Evolutionary conservation across 1,140 invertebrate species (phyloP).

Genomic region (Phocides pigmalion): DNA sequence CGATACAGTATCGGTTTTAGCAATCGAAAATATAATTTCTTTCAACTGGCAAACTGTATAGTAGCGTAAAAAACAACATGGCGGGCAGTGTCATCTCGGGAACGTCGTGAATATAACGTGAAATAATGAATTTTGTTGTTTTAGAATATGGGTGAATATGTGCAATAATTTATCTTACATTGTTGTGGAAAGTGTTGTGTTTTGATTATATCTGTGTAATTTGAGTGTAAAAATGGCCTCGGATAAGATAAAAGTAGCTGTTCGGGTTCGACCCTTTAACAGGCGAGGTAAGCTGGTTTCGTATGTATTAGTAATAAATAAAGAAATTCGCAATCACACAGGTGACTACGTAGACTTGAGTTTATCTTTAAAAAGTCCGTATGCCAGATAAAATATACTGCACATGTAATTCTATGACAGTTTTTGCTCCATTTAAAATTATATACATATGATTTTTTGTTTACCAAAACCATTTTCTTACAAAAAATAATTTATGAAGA

Average conservation of each 20-base stretch:
- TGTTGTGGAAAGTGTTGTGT: constrained; percentile 80
- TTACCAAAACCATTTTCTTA: constrained; percentile 4
- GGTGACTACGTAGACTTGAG: constrained; percentile 59
- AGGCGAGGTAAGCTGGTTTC: constrained; percentile 92
- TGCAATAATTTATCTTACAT: constrained; percentile 78
- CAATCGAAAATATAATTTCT: background rate
- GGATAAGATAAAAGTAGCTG: constrained; percentile 98
- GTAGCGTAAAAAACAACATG: constrained; percentile 79
- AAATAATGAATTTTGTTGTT: constrained; percentile 84
- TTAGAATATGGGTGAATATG: constrained; percentile 84
- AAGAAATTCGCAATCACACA: constrained; percentile 70
- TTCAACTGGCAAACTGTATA: constrained; percentile 33
- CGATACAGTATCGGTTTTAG: background rate
- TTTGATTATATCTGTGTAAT: constrained; percentile 77
- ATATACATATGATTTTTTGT: constrained; percentile 2
- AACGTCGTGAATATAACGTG: constrained; percentile 79
- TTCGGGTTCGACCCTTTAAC: constrained; percentile 97
- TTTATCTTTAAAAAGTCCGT: constrained; percentile 52
- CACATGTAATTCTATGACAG: constrained; percentile 12
- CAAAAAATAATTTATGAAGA: background rate
- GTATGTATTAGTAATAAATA: constrained; percentile 74
- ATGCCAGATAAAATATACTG: constrained; percentile 16
- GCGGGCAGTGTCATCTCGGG: constrained; percentile 81
- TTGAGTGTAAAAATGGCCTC: constrained; percentile 87
- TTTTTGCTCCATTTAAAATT: constrained; percentile 4